Percentiles rank a stretch among this genome's conserved stretches.
Conservation (phyloP, 2,113 vertebrate genomes). For the Epinephelus cyanopodus region DNA sequence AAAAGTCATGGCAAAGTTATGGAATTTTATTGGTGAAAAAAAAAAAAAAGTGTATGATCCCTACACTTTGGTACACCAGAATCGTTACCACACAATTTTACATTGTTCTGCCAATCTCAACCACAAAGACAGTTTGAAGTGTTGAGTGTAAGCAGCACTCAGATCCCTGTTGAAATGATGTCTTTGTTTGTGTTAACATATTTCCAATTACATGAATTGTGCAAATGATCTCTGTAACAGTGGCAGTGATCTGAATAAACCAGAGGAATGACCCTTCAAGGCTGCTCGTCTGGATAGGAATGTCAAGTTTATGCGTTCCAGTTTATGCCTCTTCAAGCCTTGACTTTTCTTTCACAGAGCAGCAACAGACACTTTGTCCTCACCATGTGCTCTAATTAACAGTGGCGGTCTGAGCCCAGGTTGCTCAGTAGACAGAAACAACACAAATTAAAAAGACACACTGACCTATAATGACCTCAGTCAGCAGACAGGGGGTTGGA, state of each 20-base stretch:
- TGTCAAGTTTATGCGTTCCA: constrained; percentile 39
- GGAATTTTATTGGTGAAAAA: too few species aligned
- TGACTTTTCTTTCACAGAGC: constrained; percentile 9
- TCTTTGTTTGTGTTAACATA: not conserved
- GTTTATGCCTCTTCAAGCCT: constrained; percentile 11
- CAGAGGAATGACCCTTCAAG: constrained; percentile 16
- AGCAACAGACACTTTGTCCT: not conserved
- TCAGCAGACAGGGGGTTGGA: not conserved
- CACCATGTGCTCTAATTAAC: constrained; percentile 23
- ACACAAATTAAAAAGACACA: constrained; percentile 1
- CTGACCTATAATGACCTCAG: constrained; percentile 2
- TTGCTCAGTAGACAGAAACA: constrained; percentile 22
- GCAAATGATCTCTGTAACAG: constrained; percentile 1
- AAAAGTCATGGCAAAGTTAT: too few species aligned
- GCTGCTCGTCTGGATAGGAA: constrained; percentile 32
- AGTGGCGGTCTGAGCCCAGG: constrained; percentile 2
- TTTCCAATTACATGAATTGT: constrained; percentile 3
- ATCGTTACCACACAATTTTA: not conserved
- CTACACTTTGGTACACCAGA: not conserved
- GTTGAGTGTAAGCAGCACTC: not conserved
- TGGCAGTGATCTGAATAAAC: constrained; percentile 3
- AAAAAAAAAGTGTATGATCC: too few species aligned
- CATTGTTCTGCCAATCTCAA: not conserved
- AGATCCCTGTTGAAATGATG: not conserved
- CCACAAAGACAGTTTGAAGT: not conserved